phyloP scores from a whole-genome alignment of 1,140 invertebrate species.

The Apis mellifera region Amel_HAv3.1 CM009943.2:3913001-3913500 shows the following conservation, averaged over 20 bases:
- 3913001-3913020: background rate
- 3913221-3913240: background rate
- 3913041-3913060: conserved; percentile 18
- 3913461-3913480: conserved; percentile 39
- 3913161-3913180: background rate
- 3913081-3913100: conserved; percentile 40
- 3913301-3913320: background rate
- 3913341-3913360: conserved; percentile 36
- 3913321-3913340: background rate
- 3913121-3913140: conserved; percentile 34
- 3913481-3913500: conserved; percentile 31
- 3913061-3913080: conserved; percentile 46
- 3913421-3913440: conserved; percentile 59
- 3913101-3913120: background rate
- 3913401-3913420: conserved; percentile 61
- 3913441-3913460: conserved; percentile 45
- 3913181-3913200: background rate
- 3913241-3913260: background rate
- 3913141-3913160: conserved; percentile 2
- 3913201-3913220: background rate
- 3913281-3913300: background rate
- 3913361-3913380: conserved; percentile 46
- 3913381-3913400: conserved; percentile 56
- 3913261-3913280: background rate
- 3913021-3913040: background rate